Evolutionary conservation across 37 sponge, comb jelly and placozoan species (phyloP).

Genomic region (Eunapius fragilis): DNA sequence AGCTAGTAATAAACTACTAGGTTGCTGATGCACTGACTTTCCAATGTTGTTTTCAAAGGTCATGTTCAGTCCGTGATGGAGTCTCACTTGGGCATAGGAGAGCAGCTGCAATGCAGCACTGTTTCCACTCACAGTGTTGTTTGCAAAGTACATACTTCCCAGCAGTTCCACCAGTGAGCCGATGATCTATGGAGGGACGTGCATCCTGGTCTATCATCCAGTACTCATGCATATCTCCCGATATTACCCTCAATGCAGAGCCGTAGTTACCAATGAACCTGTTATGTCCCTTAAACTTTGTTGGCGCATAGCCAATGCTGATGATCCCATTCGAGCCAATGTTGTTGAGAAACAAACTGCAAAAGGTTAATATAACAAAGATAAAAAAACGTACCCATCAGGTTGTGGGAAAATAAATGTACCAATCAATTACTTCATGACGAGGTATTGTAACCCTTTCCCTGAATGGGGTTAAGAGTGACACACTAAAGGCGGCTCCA

Average conservation of each 20-base stretch:
- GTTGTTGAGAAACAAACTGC: slow-evolving; percentile 39
- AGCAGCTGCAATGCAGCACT: slow-evolving; percentile 38
- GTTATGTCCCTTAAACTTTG: slow-evolving; percentile 35
- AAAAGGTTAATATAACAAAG: neutral
- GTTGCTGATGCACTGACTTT: too few species aligned
- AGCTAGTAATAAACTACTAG: too few species aligned
- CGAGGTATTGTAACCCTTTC: too few species aligned
- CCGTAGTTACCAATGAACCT: slow-evolving; percentile 23
- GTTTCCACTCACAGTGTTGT: slow-evolving; percentile 20
- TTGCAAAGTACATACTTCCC: slow-evolving; percentile 7
- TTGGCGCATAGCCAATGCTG: too few species aligned
- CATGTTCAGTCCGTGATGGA: too few species aligned
- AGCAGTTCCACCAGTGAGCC: slow-evolving; percentile 31
- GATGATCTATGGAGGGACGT: slow-evolving; percentile 8
- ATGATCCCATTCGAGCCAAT: too few species aligned
- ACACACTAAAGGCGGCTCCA: slow-evolving; percentile 30
- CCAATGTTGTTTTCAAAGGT: too few species aligned
- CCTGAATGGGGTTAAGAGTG: too few species aligned
- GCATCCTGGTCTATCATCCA: too few species aligned
- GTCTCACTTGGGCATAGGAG: too few species aligned
- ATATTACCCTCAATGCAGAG: slow-evolving; percentile 14
- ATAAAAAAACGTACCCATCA: neutral
- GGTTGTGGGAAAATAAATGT: neutral
- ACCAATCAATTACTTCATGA: slow-evolving; percentile 41
- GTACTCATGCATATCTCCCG: too few species aligned